Base-by-base conservation (phyloP, 2,797 vertebrate genomes). In the Onychomys arenicola region DNA sequence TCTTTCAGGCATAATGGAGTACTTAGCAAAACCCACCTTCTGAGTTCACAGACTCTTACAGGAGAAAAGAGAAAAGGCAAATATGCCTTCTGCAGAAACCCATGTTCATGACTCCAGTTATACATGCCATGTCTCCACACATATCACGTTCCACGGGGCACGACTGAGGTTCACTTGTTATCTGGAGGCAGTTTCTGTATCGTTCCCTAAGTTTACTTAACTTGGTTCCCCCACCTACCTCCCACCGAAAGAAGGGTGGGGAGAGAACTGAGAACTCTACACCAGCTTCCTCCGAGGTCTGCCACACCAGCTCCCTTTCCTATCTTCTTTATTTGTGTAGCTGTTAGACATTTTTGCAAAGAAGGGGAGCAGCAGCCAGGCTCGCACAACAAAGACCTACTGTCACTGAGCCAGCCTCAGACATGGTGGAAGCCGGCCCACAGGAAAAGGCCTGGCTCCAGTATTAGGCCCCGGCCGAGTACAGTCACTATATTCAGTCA, bases 371-470 rank as follows among this genome's bases (percentile, higher is more conserved):
- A 98, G 98, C 99, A 99, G 98, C 98, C 98, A 98, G 99, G 98
- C 99, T 98, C 98, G 98, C 97, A 99, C 99, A 99, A 99, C 99
- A 99, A 99, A 99, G 99, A 98, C 98, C 99, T 99, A 99, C 99
- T 99, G 99, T 99, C 99, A 99, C 99, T 77, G 98, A 98, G 99
- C 99, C 99, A 99, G 99, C 99, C 99, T 99, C 99, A 99, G 99
- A 99, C 99, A 99, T 99, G 99, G 99, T 99, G 99, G 99, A 99
- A 99, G 98, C 95, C 98, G 98, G 99, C 99, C 99, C 99, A 99
- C 99, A 99, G 99, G 99, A 99, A 99, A 99, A 99, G 99, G 99
- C 99, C 99, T 99, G 99, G 99, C 99, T 99, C 99, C 99, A 99
- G 97, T 97, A 98, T 96, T 97, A 98, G 98, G 99, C 98, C 99